Conservation (phyloP, 1,140 invertebrate species). For the Ceratosolen fusciceps region DNA sequence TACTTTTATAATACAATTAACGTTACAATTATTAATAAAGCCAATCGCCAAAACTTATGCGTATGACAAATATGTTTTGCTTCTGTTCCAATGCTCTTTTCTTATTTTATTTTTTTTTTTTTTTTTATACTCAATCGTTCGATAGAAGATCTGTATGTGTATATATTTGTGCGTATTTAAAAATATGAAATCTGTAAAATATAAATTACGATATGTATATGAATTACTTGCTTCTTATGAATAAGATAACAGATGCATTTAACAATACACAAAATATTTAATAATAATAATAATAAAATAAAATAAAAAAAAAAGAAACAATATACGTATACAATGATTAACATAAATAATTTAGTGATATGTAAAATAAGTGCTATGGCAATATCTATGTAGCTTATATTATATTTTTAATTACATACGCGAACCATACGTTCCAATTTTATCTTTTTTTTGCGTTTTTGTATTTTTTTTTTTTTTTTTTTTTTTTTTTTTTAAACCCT, state of each 20-base stretch:
- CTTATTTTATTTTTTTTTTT: too few relatives aligned
- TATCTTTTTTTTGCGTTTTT: neutral
- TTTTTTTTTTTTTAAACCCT: neutral
- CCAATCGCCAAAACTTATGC: slow-evolving; percentile 22
- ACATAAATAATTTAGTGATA: slow-evolving; percentile 6
- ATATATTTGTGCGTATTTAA: slow-evolving; percentile 10
- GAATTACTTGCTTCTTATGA: slow-evolving; percentile 20
- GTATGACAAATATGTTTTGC: slow-evolving; percentile 26
- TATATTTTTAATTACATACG: neutral
- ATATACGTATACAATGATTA: slow-evolving; percentile 20
- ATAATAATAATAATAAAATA: too few relatives aligned
- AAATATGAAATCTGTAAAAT: slow-evolving; percentile 23
- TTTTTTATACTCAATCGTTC: slow-evolving; percentile 1
- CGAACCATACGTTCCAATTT: neutral
- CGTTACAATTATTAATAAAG: slow-evolving; percentile 20
- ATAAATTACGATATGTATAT: slow-evolving; percentile 1
- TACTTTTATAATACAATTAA: slow-evolving; percentile 29
- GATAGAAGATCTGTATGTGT: neutral
- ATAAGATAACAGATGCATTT: neutral
- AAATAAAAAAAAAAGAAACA: slow-evolving; percentile 1
- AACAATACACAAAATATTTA: too few relatives aligned
- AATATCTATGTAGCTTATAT: slow-evolving; percentile 12
- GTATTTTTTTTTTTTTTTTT: too few relatives aligned
- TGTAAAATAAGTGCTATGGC: slow-evolving; percentile 15
- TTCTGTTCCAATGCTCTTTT: too few relatives aligned